These are phyloP conservation scores for Zaprionus gabonicus DNA, from an alignment of 1,140 invertebrate genomes.

Conservation along the genomic window DNA sequence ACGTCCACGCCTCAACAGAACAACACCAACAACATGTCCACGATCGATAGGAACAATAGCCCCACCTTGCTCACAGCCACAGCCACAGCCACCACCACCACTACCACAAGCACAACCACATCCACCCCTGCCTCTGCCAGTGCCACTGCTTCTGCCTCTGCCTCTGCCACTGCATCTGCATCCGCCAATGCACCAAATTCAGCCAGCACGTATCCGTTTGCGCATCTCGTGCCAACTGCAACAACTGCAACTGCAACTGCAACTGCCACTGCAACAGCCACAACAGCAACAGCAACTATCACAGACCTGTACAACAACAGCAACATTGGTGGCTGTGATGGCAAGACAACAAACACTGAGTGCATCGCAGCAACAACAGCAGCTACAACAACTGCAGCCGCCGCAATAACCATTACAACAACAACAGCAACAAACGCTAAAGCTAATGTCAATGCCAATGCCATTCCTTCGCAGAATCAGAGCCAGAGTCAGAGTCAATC, in stretches of 20 bases:
- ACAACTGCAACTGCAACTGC: constrained; percentile 37
- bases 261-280: constrained; percentile 55
- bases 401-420: constrained; percentile 34
- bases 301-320: constrained; percentile 53
- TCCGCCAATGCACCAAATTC: constrained; percentile 48
- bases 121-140: constrained; percentile 19
- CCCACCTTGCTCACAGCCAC: constrained; percentile 31
- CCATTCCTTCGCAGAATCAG: constrained; percentile 80
- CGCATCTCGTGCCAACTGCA: constrained; percentile 57
- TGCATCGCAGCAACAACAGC: constrained; percentile 44
- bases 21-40: constrained; percentile 46
- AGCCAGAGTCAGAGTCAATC: constrained; percentile 69
- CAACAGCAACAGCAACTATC: constrained; percentile 51
- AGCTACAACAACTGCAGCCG: constrained; percentile 48
- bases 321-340: constrained; percentile 52
- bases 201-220: constrained; percentile 64
- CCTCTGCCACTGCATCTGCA: constrained; percentile 32
- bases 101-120: constrained; percentile 22
- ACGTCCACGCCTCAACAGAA: constrained; percentile 53
- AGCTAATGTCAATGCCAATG: constrained; percentile 80
- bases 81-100: constrained; percentile 24
- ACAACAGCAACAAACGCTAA: constrained; percentile 64
- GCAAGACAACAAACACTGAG: constrained; percentile 48
- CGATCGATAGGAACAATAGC: constrained; percentile 51
- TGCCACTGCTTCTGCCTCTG: constrained; percentile 39